Conservation (phyloP, 2,888 invertebrate species). For the Cosmorhoe ocellata region DNA sequence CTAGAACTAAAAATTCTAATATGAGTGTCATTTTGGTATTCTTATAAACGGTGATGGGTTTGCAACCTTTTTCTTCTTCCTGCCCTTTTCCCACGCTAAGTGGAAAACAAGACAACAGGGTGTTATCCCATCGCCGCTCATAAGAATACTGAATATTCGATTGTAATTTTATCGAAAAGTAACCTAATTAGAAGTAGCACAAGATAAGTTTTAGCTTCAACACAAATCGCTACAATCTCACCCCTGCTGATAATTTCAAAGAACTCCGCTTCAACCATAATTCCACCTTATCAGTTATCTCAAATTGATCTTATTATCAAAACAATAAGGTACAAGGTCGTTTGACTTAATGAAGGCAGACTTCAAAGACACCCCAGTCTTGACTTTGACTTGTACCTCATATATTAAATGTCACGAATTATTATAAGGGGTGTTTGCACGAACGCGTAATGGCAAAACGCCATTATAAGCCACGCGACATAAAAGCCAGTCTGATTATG, state of each 20-base stretch:
- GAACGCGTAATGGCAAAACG: constrained; percentile 28
- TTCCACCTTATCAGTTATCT: constrained; percentile 1
- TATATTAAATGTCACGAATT: constrained; percentile 36
- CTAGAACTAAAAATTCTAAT: no score
- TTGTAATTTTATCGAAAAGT: no score
- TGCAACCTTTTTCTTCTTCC: no score
- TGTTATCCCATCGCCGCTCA: no score
- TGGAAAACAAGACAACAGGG: no score
- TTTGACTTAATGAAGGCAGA: constrained; percentile 30
- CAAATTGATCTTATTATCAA: constrained; percentile 21
- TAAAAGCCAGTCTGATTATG: constrained; percentile 11
- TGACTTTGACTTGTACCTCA: constrained; percentile 31
- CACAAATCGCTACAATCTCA: background rate
- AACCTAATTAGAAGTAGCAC: no score
- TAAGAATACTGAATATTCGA: no score
- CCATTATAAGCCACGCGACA: constrained; percentile 30
- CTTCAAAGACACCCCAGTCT: constrained; percentile 33
- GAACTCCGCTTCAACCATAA: constrained; percentile 13
- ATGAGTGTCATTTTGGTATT: no score
- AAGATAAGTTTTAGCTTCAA: background rate
- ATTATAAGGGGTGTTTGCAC: constrained; percentile 33
- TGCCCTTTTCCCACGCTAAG: no score
- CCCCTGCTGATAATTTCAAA: constrained; percentile 13
- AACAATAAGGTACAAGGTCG: constrained; percentile 26
- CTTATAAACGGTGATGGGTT: no score